Conservation (phyloP, 2,797 vertebrate genomes). For the Cyclura pinguis region DNA sequence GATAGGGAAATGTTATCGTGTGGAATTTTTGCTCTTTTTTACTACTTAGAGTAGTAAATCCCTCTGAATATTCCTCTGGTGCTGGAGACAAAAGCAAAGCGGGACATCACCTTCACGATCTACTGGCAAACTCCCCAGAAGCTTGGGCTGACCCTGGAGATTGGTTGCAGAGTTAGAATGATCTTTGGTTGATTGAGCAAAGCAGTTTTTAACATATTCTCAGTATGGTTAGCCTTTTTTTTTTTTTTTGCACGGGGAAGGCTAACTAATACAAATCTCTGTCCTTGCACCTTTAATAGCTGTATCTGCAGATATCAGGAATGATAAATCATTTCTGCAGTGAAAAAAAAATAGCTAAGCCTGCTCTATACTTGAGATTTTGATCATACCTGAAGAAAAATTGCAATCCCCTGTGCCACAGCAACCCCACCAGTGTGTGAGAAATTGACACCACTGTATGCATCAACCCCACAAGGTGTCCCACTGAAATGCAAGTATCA, state of each 20-base stretch:
- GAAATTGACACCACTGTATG: too few relatives aligned
- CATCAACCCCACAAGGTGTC: too few relatives aligned
- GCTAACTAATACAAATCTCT: neutral
- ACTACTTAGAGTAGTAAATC: too few relatives aligned
- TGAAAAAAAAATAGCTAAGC: neutral
- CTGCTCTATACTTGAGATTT: too few relatives aligned
- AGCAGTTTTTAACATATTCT: neutral
- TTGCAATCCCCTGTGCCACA: too few relatives aligned
- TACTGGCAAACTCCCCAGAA: neutral
- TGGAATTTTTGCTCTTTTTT: too few relatives aligned
- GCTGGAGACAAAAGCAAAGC: neutral
- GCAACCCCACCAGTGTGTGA: too few relatives aligned
- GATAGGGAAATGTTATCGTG: too few relatives aligned
- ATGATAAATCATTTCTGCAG: neutral
- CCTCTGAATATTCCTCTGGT: too few relatives aligned
- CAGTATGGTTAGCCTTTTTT: neutral
- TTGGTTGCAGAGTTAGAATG: neutral
- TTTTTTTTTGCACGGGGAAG: neutral
- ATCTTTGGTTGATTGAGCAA: constrained; percentile 10
- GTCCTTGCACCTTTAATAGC: neutral
- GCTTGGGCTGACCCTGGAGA: neutral
- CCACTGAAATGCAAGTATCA: too few relatives aligned
- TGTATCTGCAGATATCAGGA: neutral
- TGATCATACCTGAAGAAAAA: too few relatives aligned
- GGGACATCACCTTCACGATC: neutral